Conservation (phyloP, 2,113 vertebrate species). For the Nesogale talazaci region DNA sequence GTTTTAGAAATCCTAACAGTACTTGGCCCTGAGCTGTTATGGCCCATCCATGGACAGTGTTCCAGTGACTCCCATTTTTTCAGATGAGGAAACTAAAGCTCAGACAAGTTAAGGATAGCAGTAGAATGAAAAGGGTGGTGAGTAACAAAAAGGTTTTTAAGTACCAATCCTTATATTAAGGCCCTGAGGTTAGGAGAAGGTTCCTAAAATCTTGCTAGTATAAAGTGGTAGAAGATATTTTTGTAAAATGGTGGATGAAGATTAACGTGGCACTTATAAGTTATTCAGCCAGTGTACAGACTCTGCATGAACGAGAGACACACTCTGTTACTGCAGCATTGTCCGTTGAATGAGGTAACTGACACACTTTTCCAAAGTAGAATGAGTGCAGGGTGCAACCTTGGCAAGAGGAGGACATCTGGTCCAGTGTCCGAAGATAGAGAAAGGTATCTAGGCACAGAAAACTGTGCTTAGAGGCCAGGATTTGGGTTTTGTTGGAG, state of each 20-base stretch:
- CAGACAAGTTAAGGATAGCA: slow-evolving; percentile 22
- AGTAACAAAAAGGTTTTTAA: background rate
- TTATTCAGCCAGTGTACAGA: background rate
- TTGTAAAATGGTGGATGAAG: slow-evolving; percentile 18
- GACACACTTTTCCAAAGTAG: background rate
- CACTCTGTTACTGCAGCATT: background rate
- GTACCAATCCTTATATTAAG: background rate
- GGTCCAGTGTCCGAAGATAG: background rate
- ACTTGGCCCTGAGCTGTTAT: background rate
- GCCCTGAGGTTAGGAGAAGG: background rate
- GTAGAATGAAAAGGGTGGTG: background rate
- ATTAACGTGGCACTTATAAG: slow-evolving; percentile 28
- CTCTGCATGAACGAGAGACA: background rate
- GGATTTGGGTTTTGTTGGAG: background rate
- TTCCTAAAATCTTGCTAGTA: slow-evolving; percentile 28
- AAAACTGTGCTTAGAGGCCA: background rate
- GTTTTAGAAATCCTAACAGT: background rate
- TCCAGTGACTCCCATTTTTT: slow-evolving; percentile 1
- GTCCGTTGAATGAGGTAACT: background rate
- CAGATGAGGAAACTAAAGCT: slow-evolving; percentile 38
- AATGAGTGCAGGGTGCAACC: background rate
- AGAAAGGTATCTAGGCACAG: slow-evolving; percentile 10
- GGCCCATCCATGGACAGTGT: background rate
- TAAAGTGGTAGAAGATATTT: slow-evolving; percentile 9
- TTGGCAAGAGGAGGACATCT: background rate